Evolutionary conservation across 2,888 invertebrate genomes (phyloP), one percentile per base, ranked within the genome.

Genomic region (Apamea epomidion): DNA sequence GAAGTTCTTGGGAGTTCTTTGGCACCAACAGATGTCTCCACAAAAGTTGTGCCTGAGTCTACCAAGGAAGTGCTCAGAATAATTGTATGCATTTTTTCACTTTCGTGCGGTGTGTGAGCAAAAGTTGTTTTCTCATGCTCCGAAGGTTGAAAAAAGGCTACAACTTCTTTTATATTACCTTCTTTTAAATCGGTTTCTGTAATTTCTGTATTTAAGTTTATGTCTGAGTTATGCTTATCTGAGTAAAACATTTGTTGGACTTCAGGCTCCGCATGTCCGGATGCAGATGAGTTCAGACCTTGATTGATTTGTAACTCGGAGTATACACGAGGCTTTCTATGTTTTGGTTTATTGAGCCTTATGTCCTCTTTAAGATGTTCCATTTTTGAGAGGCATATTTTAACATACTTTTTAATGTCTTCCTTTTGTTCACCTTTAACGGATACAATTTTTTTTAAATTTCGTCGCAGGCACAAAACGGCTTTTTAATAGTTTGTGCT

Each of bases 381-480:
- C 60, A 92, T 84, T 86, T 92, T 91, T 48, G 82, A 74, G 68
- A 92, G 72, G 91, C 92, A 91, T 58, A 70, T 74, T 82, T 87
- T 92, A 48, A 91, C 68, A 54, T 85, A 81, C 76, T 90, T 76
- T 82, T 90, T 90, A 3, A 79, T 82, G 85, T 80, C 88, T 90
- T 92, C 84, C 87, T 85, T 85, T 90, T 82, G 74, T 92, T 90
- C 85, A 92, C 65, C 90, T 92, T 90, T 88, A 84, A 84, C 65
- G 84, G 80, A 71, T 91, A 86, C 45, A 93, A 95, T 93, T 89
- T 93, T 89, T 86, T 93, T 89, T 21, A 92, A 82, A 92, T 87
- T 90, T 94, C 84, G 88, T 94, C 76, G 89, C 95, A 93, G 91
- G 93, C 60, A 90, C 90, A 71, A 92, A 95, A 92, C 90, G 94